Evolutionary conservation across 1,140 invertebrate genomes (phyloP).

Genomic region (Drosophila miranda): DNA sequence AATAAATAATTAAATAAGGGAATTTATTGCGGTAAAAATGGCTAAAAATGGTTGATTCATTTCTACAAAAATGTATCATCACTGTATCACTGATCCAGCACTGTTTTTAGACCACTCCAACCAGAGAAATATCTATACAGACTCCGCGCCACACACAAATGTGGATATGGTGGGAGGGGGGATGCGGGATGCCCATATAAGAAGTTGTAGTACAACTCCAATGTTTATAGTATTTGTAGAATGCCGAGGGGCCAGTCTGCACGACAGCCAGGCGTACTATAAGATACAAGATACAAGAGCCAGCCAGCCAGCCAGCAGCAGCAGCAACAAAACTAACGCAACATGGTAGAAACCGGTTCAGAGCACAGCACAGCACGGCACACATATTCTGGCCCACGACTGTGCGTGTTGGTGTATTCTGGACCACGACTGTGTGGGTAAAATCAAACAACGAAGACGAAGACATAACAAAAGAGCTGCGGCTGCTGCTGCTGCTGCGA

Average conservation of each 20-base stretch:
- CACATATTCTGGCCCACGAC: conserved; percentile 12
- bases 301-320: conserved; percentile 10
- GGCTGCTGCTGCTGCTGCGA: conserved; percentile 12
- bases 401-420: conserved; percentile 8
- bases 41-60: conserved; percentile 25
- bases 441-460: conserved; percentile 55
- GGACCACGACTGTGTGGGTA: conserved; percentile 14
- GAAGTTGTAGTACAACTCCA: conserved; percentile 74
- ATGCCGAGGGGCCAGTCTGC: conserved; percentile 52
- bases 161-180: no score
- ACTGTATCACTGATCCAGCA: conserved; percentile 4
- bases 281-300: conserved; percentile 22
- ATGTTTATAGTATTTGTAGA: conserved; percentile 76
- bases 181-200: conserved; percentile 45
- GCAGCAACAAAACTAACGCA: conserved; percentile 61
- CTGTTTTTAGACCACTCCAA: conserved; percentile 1
- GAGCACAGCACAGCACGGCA: background rate
- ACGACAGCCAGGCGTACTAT: conserved; percentile 27
- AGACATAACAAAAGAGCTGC: conserved; percentile 48
- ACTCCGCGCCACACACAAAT: conserved; percentile 38
- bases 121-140: conserved; percentile 31
- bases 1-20: no score
- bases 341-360: conserved; percentile 67
- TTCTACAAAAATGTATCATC: background rate
- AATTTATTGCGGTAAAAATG: background rate